A percentile compares a stretch with the other conserved stretches of the same genome.
phyloP scores from a whole-genome alignment of 2,797 vertebrate genomes.

The Sus cebifrons region DNA sequence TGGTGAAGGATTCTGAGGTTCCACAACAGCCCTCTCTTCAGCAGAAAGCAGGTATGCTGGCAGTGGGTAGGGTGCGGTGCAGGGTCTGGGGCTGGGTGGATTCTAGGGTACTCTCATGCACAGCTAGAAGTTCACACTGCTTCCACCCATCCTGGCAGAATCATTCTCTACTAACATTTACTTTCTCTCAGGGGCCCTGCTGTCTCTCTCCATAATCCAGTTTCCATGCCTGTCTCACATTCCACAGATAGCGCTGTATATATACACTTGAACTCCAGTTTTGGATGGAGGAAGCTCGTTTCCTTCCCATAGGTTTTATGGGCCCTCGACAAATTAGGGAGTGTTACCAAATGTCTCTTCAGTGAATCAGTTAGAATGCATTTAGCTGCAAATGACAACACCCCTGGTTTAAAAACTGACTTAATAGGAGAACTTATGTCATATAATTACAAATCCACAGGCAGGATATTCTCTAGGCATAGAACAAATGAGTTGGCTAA shows the following conservation, averaged over 20 bases:
- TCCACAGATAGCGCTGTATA: background rate
- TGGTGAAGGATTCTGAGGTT: background rate
- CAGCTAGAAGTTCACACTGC: background rate
- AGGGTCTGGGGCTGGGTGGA: background rate
- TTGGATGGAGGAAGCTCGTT: background rate
- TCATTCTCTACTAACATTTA: background rate
- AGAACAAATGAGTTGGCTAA: conserved; percentile 35
- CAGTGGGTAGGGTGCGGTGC: background rate
- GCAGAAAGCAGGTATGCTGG: background rate
- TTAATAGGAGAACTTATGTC: conserved; percentile 33
- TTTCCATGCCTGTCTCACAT: background rate
- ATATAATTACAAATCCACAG: background rate
- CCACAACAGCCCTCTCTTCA: background rate
- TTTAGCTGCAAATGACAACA: background rate
- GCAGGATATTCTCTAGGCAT: background rate
- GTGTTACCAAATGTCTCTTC: background rate
- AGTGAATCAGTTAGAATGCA: background rate
- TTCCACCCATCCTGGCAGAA: background rate
- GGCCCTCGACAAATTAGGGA: background rate
- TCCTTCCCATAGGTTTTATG: conserved; percentile 4
- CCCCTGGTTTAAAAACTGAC: background rate
- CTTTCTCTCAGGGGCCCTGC: background rate
- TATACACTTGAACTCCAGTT: background rate
- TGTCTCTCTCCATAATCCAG: background rate
- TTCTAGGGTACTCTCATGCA: background rate